phyloP scores from a whole-genome alignment of 2,888 invertebrate genomes.

The Litoditis marina region DNA sequence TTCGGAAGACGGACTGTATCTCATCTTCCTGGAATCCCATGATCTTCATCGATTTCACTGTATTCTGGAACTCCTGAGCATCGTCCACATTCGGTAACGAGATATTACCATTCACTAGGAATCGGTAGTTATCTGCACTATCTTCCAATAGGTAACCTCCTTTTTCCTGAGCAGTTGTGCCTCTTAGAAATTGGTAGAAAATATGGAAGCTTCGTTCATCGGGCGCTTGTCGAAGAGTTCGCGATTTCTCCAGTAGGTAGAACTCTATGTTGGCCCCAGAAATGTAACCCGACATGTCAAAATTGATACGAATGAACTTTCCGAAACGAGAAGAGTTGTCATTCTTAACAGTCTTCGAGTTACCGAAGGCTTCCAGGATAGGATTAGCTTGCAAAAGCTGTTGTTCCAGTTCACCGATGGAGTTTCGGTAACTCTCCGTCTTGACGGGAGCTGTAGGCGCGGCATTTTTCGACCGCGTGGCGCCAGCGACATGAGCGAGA shows the following conservation, averaged over 20 bases:
- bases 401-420: slow-evolving; percentile 97
- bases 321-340: slow-evolving; percentile 99
- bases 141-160: slow-evolving; percentile 91
- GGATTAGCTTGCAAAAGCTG: slow-evolving; percentile 99
- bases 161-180: slow-evolving; percentile 81
- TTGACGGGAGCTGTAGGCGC: slow-evolving; percentile 19
- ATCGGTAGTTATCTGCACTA: slow-evolving; percentile 77
- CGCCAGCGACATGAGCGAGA: slow-evolving; percentile 96
- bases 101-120: slow-evolving; percentile 81
- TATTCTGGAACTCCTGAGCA: slow-evolving; percentile 83
- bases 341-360: slow-evolving; percentile 99
- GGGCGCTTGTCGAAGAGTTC: slow-evolving; percentile 95
- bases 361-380: slow-evolving; percentile 98
- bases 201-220: slow-evolving; percentile 98
- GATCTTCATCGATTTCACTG: slow-evolving; percentile 95
- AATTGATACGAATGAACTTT: slow-evolving; percentile 99
- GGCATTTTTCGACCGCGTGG: slow-evolving; percentile 63
- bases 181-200: slow-evolving; percentile 92
- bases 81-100: slow-evolving; percentile 92
- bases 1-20: slow-evolving; percentile 86
- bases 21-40: slow-evolving; percentile 97
- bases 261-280: slow-evolving; percentile 99
- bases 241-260: slow-evolving; percentile 95
- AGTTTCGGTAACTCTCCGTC: no score
- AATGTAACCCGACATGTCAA: slow-evolving; percentile 97